A percentile compares a stretch with the other conserved stretches of the same genome.
These are phyloP conservation scores for Gambusia holbrooki DNA, from an alignment of 2,113 vertebrate genomes.

Conservation along the genomic window DNA sequence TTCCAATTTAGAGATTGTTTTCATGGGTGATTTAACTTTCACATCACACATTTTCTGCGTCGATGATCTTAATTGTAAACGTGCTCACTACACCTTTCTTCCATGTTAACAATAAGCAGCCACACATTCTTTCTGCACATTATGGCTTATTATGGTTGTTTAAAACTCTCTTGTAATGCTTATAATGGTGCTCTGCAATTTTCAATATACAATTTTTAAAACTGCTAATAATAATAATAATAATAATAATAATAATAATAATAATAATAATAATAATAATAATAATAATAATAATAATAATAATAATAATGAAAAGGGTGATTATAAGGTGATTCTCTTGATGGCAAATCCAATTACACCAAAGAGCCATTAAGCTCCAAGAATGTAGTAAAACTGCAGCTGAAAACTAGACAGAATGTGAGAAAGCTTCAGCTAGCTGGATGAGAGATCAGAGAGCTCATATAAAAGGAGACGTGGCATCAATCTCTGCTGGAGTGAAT, in stretches of 20 bases:
- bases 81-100: no score
- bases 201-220: not conserved
- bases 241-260: no score
- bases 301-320: no score
- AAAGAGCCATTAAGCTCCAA: slow-evolving; percentile 1
- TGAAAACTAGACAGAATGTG: slow-evolving; percentile 31
- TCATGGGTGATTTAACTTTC: no score
- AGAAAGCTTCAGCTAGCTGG: slow-evolving; percentile 34
- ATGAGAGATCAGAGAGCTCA: slow-evolving; percentile 48
- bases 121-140: no score
- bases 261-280: no score
- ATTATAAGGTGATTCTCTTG: no score
- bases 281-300: not conserved
- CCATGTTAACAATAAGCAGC: no score
- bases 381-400: slow-evolving; percentile 22
- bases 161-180: not conserved
- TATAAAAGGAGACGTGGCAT: slow-evolving; percentile 47
- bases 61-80: no score
- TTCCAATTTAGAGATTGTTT: no score
- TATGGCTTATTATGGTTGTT: no score
- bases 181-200: not conserved
- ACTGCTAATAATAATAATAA: not conserved
- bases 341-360: not conserved
- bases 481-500: slow-evolving; percentile 54
- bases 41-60: no score